These are phyloP conservation scores for Ptychodera flava DNA, from an alignment of 35 echinoderm and acorn worm genomes.

Conservation along the genomic window DNA sequence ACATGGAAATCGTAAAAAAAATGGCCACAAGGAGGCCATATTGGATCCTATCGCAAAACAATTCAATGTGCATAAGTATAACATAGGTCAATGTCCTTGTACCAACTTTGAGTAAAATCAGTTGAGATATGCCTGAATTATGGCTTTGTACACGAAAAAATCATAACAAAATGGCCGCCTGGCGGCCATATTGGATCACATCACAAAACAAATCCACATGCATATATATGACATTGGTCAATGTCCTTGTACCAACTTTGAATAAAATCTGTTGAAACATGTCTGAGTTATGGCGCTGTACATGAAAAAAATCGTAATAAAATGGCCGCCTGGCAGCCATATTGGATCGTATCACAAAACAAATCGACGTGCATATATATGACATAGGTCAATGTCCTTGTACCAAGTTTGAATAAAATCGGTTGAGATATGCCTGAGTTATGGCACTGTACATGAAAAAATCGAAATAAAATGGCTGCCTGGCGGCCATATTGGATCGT, in stretches of 20 bases:
- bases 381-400: neutral
- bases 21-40: too few relatives aligned
- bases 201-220: neutral
- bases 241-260: neutral
- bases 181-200: neutral
- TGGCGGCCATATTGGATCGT: neutral
- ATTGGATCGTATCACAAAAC: neutral
- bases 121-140: neutral
- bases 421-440: neutral
- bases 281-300: neutral
- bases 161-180: neutral
- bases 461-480: neutral
- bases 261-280: neutral
- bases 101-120: neutral
- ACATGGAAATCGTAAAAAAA: too few relatives aligned
- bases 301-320: neutral
- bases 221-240: neutral
- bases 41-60: neutral
- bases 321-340: neutral
- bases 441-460: neutral
- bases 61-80: neutral
- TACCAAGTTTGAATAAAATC: neutral
- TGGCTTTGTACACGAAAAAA: neutral
- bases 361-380: neutral
- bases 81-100: neutral